phyloP scores from a whole-genome alignment of 2,113 vertebrate species.

The Sialia sialis region DNA sequence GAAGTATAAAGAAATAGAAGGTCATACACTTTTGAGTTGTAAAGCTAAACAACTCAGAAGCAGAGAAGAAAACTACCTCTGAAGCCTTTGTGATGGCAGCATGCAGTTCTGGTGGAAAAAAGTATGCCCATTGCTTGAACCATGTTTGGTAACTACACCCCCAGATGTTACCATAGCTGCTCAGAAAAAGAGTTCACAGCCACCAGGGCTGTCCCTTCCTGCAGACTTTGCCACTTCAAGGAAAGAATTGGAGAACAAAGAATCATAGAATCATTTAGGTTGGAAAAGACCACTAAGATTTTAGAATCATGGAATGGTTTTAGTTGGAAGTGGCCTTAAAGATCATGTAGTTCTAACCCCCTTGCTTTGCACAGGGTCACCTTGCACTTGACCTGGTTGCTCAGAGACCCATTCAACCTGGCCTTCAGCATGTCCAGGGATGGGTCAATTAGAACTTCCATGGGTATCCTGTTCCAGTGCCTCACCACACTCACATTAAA shows the following conservation, averaged over 20 bases:
- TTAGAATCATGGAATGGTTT: not conserved
- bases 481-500: not conserved
- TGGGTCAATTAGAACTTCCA: not conserved
- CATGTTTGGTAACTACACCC: not conserved
- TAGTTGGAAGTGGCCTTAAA: not conserved
- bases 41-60: not conserved
- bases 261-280: not conserved
- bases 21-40: not conserved
- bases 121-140: not conserved
- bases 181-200: not conserved
- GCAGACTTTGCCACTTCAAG: not conserved
- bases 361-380: too few relatives aligned
- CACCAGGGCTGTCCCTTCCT: not conserved
- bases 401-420: not conserved
- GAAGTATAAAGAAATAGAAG: not conserved
- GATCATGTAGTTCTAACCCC: not conserved
- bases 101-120: not conserved
- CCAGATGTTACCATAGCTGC: fast-evolving
- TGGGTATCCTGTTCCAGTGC: not conserved
- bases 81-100: not conserved
- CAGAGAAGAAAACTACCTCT: not conserved
- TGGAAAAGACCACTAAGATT: not conserved
- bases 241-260: not conserved
- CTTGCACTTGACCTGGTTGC: not conserved
- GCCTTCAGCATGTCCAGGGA: not conserved